Evolutionary conservation across 2,797 vertebrate genomes (phyloP).

Genomic region (Uromys caudimaculatus): DNA sequence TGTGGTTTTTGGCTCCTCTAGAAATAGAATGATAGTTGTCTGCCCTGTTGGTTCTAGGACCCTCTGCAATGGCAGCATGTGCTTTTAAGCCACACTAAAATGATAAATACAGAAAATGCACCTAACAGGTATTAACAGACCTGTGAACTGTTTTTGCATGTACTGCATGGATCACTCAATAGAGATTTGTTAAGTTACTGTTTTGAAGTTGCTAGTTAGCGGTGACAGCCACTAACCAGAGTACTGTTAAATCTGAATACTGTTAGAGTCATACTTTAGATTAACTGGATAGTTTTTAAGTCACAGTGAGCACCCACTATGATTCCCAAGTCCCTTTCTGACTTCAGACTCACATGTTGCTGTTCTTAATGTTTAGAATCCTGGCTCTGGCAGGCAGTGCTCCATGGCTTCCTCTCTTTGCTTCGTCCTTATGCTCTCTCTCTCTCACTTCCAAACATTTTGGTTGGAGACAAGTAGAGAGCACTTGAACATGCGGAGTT

Average conservation of each 20-base stretch:
- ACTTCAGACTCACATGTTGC: background rate
- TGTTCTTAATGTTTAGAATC: background rate
- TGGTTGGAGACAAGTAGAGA: background rate
- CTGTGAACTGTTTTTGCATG: background rate
- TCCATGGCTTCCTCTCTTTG: background rate
- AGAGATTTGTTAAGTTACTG: conserved; percentile 5
- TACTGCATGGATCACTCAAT: background rate
- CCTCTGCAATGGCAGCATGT: too few relatives aligned
- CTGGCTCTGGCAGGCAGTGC: background rate
- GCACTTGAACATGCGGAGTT: background rate
- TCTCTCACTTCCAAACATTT: background rate
- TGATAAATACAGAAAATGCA: background rate
- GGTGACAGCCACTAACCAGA: background rate
- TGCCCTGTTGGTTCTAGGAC: too few relatives aligned
- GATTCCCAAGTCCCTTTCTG: background rate
- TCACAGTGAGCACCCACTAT: background rate
- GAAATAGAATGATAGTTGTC: background rate
- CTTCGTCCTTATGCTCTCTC: background rate
- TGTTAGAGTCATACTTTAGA: background rate
- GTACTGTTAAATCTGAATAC: background rate
- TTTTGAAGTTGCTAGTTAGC: background rate
- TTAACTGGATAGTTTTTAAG: conserved; percentile 26
- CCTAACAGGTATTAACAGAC: background rate
- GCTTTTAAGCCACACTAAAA: background rate
- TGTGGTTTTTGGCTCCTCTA: background rate